phyloP scores from a whole-genome alignment of 2,113 vertebrate genomes.

The Leucopsar rothschildi region DNA sequence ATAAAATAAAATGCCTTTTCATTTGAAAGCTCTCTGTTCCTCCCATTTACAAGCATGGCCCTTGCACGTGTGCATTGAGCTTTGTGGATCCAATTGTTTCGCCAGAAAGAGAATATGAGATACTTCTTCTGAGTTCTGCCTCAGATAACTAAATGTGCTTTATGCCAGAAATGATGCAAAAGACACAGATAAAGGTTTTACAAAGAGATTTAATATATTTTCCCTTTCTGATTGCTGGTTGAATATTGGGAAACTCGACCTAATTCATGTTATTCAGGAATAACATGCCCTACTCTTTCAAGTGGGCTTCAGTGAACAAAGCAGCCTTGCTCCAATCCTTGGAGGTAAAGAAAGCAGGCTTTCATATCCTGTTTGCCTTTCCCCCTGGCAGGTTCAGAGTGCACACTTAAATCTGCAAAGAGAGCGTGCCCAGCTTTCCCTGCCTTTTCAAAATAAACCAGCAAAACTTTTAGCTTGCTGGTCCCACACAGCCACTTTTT shows the following conservation, averaged over 20 bases:
- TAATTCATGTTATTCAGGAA: not conserved
- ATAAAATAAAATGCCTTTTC: not conserved
- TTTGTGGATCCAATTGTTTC: not conserved
- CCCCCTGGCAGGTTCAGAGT: not conserved
- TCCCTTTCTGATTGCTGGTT: not conserved
- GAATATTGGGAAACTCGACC: not conserved
- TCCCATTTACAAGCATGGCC: not conserved
- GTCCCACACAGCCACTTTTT: conserved; percentile 10
- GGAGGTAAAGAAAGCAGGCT: not conserved
- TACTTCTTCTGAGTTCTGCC: not conserved
- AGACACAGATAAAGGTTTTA: not conserved
- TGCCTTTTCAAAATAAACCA: not conserved
- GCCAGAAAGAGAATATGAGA: not conserved
- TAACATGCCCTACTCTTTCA: not conserved
- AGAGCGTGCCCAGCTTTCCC: not conserved
- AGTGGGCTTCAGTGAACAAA: not conserved
- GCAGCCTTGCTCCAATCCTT: not conserved
- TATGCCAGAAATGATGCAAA: not conserved
- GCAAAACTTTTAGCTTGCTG: not conserved
- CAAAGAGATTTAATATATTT: not conserved
- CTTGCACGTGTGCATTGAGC: accelerated
- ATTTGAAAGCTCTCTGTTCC: not conserved
- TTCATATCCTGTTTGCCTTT: not conserved
- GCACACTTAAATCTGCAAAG: not conserved
- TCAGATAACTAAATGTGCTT: not conserved